Percentiles rank a stretch among this genome's conserved stretches.
These are phyloP conservation scores for Camelus bactrianus DNA, from an alignment of 2,113 vertebrate genomes.

Conservation along the genomic window DNA sequence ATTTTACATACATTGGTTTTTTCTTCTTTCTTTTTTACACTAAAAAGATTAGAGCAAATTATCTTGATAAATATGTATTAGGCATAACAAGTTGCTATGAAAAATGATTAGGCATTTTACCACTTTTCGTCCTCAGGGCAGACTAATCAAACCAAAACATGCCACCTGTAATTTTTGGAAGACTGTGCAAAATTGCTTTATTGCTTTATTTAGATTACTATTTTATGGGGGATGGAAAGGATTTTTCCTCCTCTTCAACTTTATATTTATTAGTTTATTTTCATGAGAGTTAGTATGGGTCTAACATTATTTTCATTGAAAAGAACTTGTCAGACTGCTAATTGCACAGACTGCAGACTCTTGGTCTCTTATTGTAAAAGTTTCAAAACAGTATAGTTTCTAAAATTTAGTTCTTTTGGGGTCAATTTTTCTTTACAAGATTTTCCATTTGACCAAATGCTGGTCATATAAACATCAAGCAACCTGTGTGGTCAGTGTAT, in stretches of 20 bases:
- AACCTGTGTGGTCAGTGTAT: not conserved
- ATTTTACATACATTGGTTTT: slow-evolving; percentile 9
- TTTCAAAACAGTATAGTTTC: not conserved
- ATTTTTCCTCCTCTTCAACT: not conserved
- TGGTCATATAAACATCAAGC: not conserved
- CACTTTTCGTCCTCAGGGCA: not conserved
- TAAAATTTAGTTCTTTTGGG: not conserved
- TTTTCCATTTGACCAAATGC: not conserved
- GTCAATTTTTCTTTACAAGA: not conserved
- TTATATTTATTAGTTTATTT: slow-evolving; percentile 2
- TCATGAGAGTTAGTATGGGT: not conserved
- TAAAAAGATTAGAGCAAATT: not conserved
- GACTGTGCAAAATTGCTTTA: not conserved
- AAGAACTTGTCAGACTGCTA: not conserved
- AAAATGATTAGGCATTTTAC: not conserved
- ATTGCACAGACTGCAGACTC: not conserved
- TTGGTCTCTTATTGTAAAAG: not conserved
- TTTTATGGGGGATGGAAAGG: not conserved
- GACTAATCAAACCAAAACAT: not conserved
- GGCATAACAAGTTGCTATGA: not conserved
- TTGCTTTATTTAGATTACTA: not conserved
- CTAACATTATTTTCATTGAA: not conserved
- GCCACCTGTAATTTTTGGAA: not conserved
- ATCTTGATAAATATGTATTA: slow-evolving; percentile 14
- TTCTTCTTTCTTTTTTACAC: not conserved